These are phyloP conservation scores for Spinus olivaceus DNA, from an alignment of 2,797 vertebrate species.

Conservation along the genomic window DNA sequence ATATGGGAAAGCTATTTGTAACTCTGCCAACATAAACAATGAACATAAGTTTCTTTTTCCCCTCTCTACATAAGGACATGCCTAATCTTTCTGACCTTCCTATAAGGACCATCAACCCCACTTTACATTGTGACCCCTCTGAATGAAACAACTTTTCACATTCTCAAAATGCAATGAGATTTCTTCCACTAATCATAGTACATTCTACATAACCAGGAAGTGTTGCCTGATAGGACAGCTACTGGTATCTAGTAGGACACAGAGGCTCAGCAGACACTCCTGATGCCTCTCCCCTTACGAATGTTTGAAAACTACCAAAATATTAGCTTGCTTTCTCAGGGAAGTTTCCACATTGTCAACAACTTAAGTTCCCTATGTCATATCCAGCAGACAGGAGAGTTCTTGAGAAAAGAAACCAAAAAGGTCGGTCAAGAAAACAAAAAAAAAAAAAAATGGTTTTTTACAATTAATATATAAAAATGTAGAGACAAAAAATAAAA, in stretches of 20 bases:
- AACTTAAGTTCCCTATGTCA: background rate
- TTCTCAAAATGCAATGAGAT: background rate
- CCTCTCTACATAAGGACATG: background rate
- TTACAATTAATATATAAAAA: background rate
- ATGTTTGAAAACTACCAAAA: background rate
- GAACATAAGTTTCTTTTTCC: background rate
- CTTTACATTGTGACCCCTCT: background rate
- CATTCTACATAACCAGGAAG: background rate
- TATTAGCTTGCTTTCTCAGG: background rate
- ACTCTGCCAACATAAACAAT: background rate
- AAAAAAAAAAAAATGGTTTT: accelerated
- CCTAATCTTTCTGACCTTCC: background rate
- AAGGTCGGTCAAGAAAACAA: background rate
- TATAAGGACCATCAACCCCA: background rate
- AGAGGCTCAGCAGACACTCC: background rate
- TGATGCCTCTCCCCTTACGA: background rate
- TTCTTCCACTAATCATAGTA: background rate
- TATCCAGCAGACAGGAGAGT: background rate
- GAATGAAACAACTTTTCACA: background rate
- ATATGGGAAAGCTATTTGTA: background rate
- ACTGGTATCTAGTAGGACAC: background rate
- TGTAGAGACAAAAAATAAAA: background rate
- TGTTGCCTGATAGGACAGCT: background rate
- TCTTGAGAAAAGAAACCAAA: background rate
- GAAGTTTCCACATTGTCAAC: background rate